Evolutionary conservation across 2,797 vertebrate genomes (phyloP), one percentile per base, ranked within the genome.

Genomic region (Fundulus diaphanus): DNA sequence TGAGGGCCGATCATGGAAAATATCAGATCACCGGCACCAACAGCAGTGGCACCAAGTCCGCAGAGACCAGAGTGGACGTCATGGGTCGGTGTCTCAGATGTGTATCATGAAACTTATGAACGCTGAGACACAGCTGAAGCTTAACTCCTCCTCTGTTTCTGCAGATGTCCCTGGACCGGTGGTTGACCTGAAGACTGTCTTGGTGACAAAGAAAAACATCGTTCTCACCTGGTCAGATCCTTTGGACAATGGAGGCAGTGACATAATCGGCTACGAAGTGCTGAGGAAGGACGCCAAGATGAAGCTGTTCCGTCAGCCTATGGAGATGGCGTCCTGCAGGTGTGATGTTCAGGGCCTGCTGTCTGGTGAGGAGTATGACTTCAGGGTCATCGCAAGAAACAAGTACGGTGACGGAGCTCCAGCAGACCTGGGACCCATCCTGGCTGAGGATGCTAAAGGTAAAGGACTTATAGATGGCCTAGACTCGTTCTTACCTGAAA

Each of bases 121-220:
- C 27, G 4, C 1, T 11, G 15, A 33, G 13, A 31, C 68, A 5
- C 0, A 66, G 5, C 13, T 75, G 31, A 57, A 46, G 48, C 57
- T 3, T 70, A 16, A 11, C 13, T 27, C 2, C 1, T 8, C 13
- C 11, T 67, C 11, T 78, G 44, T 80, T 4, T 83, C 83, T 85
- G 52, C 33, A 99, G 98, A 99, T 77, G 97, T 99, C 68, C 98
- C 98, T 0, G 98, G 98, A 33, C 97, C 98, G 1, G 97, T 99
- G 81, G 95, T 98, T 71, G 97, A 99, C 81, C 92, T 99, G 83
- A 99, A 99, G 88, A 95, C 98, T 3, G 96, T 98, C 76, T 85
- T 93, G 69, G 97, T 98, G 73, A 99, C 96, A 71, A 98, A 97
- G 93, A 99, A 97, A 86, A 97, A 98, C 95, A 98, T 98, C 84